Conservation (phyloP, 2,113 vertebrate species). For the Rhynchopsitta pachyrhyncha region DNA sequence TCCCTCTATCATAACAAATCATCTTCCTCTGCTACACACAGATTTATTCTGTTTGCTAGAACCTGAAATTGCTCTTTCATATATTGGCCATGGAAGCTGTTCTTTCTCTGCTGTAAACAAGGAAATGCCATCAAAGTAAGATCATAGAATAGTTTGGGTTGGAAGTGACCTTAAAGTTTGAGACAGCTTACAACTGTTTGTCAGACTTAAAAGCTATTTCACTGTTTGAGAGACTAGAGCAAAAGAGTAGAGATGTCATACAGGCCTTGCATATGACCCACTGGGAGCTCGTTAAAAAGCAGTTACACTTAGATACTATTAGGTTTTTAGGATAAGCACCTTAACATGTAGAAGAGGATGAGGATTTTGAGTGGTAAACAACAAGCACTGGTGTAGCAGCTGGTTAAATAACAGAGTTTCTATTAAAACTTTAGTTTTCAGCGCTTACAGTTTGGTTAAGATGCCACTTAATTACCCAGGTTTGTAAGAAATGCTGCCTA, state of each 20-base stretch:
- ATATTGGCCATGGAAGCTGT: neutral
- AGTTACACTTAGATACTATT: slow-evolving; percentile 18
- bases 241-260: neutral
- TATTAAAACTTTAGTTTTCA: neutral
- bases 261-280: neutral
- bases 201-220: neutral
- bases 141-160: neutral
- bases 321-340: slow-evolving; percentile 8
- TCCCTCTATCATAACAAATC: neutral
- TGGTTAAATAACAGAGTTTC: neutral
- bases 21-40: neutral
- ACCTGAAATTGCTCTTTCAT: neutral
- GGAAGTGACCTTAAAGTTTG: neutral
- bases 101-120: neutral
- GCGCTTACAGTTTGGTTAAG: neutral
- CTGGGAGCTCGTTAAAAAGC: slow-evolving; percentile 58
- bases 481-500: neutral
- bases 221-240: slow-evolving; percentile 8
- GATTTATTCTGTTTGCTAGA: neutral
- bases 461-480: neutral
- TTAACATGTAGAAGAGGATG: neutral
- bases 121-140: neutral
- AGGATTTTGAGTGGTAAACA: slow-evolving; percentile 18
- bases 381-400: neutral
- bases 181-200: neutral